A percentile compares a stretch with the other conserved stretches of the same genome.
Evolutionary conservation across 2,113 vertebrate genomes (phyloP).

Genomic region (Zosterops pallidus): DNA sequence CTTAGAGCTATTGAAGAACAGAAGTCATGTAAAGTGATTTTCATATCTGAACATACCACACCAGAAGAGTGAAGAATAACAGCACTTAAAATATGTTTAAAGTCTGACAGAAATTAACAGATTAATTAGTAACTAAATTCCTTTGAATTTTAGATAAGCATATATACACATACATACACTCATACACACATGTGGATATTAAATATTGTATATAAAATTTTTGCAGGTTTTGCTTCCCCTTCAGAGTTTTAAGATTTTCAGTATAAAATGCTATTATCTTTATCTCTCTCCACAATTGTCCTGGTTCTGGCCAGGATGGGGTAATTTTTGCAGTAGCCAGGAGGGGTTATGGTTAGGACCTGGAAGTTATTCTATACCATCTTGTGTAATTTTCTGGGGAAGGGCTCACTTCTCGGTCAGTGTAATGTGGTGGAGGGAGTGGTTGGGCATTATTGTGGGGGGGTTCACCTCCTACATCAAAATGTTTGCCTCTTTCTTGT

Average conservation of each 20-base stretch:
- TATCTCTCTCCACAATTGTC: not conserved
- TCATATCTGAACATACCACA: slow-evolving; percentile 44
- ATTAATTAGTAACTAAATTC: not conserved
- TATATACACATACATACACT: not conserved
- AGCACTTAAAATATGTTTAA: slow-evolving; percentile 27
- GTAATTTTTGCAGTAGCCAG: not conserved
- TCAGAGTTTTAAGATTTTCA: not conserved
- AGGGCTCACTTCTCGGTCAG: not conserved
- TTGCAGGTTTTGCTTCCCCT: not conserved
- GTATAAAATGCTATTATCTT: not conserved
- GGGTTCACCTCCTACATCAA: not conserved
- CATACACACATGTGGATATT: not conserved
- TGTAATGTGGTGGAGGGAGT: not conserved
- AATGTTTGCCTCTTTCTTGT: not conserved
- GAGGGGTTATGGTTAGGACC: not conserved
- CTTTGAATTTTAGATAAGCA: slow-evolving; percentile 7
- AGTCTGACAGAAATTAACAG: slow-evolving; percentile 24
- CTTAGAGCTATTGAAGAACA: slow-evolving; percentile 22
- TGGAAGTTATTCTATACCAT: not conserved
- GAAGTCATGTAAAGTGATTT: slow-evolving; percentile 43
- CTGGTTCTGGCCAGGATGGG: not conserved
- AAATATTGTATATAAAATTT: not conserved
- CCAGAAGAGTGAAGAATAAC: slow-evolving; percentile 58
- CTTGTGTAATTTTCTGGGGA: not conserved
- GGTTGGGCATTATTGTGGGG: not conserved